A percentile compares a stretch with the other conserved stretches of the same genome.
phyloP scores from a whole-genome alignment of 2,113 vertebrate genomes.

The Syngnathoides biaculeatus region DNA sequence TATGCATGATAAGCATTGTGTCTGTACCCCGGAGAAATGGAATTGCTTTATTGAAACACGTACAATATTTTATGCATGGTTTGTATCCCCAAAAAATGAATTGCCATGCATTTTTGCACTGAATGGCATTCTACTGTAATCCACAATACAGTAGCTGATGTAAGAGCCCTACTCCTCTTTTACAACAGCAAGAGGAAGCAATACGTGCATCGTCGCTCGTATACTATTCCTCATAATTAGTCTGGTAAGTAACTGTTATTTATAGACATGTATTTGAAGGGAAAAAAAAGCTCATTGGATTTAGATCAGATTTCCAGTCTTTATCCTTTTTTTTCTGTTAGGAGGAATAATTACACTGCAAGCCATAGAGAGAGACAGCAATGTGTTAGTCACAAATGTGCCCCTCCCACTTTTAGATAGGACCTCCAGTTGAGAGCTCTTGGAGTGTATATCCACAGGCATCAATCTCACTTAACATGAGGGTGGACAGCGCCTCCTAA shows the following conservation, averaged over 20 bases:
- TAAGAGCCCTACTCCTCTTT: conserved; percentile 24
- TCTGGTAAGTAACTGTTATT: conserved; percentile 53
- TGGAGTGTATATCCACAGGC: conserved; percentile 52
- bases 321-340: conserved; percentile 47
- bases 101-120: conserved; percentile 44
- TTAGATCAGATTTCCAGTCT: conserved; percentile 47
- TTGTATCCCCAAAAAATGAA: conserved; percentile 49
- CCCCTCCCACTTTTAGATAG: conserved; percentile 54
- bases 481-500: conserved; percentile 50
- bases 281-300: conserved; percentile 48
- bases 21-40: conserved; percentile 45
- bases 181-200: conserved; percentile 47
- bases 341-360: not conserved
- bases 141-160: conserved; percentile 36
- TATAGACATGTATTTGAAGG: too few relatives aligned
- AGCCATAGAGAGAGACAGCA: not conserved
- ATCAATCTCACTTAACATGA: conserved; percentile 67
- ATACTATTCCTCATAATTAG: conserved; percentile 50
- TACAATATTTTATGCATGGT: conserved; percentile 65
- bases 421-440: conserved; percentile 58
- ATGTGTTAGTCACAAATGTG: conserved; percentile 49
- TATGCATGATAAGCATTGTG: conserved; percentile 73
- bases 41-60: conserved; percentile 48
- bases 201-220: conserved; percentile 25
- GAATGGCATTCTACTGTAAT: conserved; percentile 48